A percentile compares a stretch with the other conserved stretches of the same genome.
These are phyloP conservation scores for Gastrophryne carolinensis DNA, from an alignment of 2,797 vertebrate species.

Conservation along the genomic window DNA sequence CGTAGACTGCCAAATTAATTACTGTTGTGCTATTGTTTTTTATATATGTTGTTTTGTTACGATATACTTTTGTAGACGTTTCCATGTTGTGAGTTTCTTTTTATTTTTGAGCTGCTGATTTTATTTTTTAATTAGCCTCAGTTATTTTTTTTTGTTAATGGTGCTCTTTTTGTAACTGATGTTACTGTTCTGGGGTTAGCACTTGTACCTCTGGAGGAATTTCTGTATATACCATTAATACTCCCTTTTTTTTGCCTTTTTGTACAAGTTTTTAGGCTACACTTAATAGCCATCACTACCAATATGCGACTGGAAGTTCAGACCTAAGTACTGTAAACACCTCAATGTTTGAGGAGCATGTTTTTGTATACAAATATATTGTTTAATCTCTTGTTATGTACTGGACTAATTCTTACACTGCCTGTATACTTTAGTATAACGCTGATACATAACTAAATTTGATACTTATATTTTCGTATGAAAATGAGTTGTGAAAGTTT, in stretches of 20 bases:
- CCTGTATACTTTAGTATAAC: constrained; percentile 99
- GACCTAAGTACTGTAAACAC: constrained; percentile 98
- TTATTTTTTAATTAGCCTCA: constrained; percentile 66
- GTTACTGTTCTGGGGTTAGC: constrained; percentile 84
- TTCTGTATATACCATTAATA: constrained; percentile 96
- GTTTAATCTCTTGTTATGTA: constrained; percentile 83
- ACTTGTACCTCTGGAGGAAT: constrained; percentile 74
- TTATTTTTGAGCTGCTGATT: constrained; percentile 66
- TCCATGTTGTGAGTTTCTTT: constrained; percentile 61
- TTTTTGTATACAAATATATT: constrained; percentile 95
- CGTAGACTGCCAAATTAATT: constrained; percentile 60
- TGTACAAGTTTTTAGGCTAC: constrained; percentile 81
- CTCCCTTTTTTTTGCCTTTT: constrained; percentile 80
- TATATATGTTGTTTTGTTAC: constrained; percentile 48
- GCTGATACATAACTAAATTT: constrained; percentile 99
- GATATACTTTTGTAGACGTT: constrained; percentile 59
- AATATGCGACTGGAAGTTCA: constrained; percentile 98
- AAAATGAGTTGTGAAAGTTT: constrained; percentile 97
- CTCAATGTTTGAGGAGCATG: constrained; percentile 95
- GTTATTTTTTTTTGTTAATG: constrained; percentile 77
- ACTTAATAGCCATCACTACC: constrained; percentile 85
- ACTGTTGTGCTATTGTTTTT: constrained; percentile 41
- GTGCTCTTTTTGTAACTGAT: constrained; percentile 87
- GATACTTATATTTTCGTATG: constrained; percentile 99
- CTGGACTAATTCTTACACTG: constrained; percentile 98